Evolutionary conservation across 1,140 invertebrate species (phyloP).

Genomic region (Cyrtorhinus lividipennis): DNA sequence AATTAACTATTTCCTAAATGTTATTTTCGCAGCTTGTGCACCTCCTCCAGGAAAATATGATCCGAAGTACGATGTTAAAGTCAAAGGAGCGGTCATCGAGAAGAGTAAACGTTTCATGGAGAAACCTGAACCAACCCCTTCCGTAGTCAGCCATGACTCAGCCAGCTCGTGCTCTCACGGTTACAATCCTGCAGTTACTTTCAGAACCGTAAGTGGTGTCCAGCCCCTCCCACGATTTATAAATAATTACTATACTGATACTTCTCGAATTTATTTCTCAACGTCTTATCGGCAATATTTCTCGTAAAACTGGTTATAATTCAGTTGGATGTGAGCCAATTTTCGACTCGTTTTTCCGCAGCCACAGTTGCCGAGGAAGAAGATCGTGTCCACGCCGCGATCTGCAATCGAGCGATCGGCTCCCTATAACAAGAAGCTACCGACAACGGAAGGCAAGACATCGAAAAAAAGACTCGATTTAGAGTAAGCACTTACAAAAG

Average conservation of each 20-base stretch:
- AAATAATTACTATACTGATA: too few relatives aligned
- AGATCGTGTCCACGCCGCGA: conserved; percentile 12
- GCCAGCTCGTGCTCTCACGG: conserved; percentile 8
- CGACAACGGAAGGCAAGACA: conserved; percentile 11
- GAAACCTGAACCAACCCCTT: conserved; percentile 13
- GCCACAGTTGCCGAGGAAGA: conserved; percentile 22
- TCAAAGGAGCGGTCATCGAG: conserved; percentile 23
- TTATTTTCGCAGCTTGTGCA: conserved; percentile 24
- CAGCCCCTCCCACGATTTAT: too few relatives aligned
- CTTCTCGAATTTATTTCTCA: too few relatives aligned
- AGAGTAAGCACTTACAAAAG: conserved; percentile 10
- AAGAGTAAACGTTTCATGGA: conserved; percentile 22
- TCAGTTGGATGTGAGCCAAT: background rate
- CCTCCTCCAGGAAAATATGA: conserved; percentile 26
- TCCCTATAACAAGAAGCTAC: background rate
- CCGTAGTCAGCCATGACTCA: conserved; percentile 18
- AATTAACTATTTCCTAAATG: background rate
- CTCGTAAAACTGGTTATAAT: background rate
- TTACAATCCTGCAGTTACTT: conserved; percentile 13
- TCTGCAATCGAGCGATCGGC: conserved; percentile 11
- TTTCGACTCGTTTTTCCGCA: background rate
- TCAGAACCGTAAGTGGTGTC: conserved; percentile 20
- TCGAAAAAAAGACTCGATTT: conserved; percentile 16
- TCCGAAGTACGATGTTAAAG: conserved; percentile 25
- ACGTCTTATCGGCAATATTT: too few relatives aligned